These are phyloP conservation scores for Harpalus rufipes DNA, from an alignment of 2,888 invertebrate species.

Conservation along the genomic window DNA sequence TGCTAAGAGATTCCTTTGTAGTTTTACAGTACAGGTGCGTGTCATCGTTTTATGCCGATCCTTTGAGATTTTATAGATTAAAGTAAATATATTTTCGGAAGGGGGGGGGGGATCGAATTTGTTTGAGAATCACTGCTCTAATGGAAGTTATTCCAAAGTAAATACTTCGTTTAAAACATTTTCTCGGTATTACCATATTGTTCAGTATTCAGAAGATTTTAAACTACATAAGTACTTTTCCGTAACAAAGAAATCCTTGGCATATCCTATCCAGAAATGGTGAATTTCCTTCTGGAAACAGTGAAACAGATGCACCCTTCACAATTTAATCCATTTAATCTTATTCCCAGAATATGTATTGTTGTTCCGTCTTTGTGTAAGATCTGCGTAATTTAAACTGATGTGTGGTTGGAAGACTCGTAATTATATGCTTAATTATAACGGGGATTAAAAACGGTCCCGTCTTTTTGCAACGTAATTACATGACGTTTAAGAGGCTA, in stretches of 20 bases:
- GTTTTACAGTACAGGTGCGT: too few species aligned
- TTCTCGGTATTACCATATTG: background rate
- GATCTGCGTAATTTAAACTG: background rate
- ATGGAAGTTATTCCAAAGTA: background rate
- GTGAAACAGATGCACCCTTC: constrained; percentile 30
- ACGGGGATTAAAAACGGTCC: constrained; percentile 23
- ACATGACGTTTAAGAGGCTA: constrained; percentile 18
- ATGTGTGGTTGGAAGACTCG: constrained; percentile 17
- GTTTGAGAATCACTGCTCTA: too few species aligned
- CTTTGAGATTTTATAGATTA: too few species aligned
- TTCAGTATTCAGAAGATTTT: background rate
- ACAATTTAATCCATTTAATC: constrained; percentile 17
- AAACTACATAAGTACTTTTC: background rate
- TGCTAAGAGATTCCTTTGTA: too few species aligned
- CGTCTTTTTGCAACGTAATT: constrained; percentile 5
- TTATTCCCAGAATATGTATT: constrained; percentile 17
- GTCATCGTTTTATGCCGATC: too few species aligned
- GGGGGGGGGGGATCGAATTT: too few species aligned
- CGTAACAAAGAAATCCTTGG: background rate
- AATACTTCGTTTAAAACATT: background rate
- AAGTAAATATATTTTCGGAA: too few species aligned
- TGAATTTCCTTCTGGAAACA: background rate
- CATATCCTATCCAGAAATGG: background rate
- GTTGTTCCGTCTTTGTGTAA: background rate
- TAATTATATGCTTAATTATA: constrained; percentile 31